Conservation (phyloP, 2,888 invertebrate species). For the Drosophila anomelani region DNA sequence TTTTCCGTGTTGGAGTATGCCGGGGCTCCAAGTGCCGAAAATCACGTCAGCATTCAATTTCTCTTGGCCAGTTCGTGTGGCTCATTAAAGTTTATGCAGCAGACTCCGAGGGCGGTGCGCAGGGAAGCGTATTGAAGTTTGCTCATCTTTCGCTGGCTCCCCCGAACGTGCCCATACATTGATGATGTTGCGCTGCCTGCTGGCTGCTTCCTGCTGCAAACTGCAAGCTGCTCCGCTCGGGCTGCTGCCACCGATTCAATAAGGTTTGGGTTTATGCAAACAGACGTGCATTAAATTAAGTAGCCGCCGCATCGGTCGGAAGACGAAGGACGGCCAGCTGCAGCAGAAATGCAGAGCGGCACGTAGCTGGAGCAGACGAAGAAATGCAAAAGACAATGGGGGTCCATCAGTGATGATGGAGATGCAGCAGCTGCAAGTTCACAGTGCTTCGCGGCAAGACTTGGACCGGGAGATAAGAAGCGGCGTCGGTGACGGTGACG, state of each 20-base stretch:
- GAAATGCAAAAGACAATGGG: slow-evolving; percentile 53
- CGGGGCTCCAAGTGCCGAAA: slow-evolving; percentile 39
- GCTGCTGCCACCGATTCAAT: slow-evolving; percentile 67
- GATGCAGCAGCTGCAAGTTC: slow-evolving; percentile 36
- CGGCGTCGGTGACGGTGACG: background rate
- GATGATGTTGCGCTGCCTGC: slow-evolving; percentile 54
- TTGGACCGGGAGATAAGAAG: background rate
- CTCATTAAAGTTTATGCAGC: slow-evolving; percentile 77
- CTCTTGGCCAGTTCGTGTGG: slow-evolving; percentile 70
- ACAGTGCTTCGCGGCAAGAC: slow-evolving; percentile 51
- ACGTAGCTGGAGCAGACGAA: slow-evolving; percentile 62
- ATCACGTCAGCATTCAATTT: slow-evolving; percentile 79
- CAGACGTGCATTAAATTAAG: slow-evolving; percentile 81
- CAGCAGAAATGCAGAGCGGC: slow-evolving; percentile 63
- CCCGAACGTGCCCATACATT: slow-evolving; percentile 81
- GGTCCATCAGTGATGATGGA: slow-evolving; percentile 37
- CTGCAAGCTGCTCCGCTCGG: slow-evolving; percentile 19
- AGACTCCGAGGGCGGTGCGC: slow-evolving; percentile 52
- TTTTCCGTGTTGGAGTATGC: slow-evolving; percentile 28
- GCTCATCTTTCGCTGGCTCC: slow-evolving; percentile 75
- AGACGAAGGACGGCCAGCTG: slow-evolving; percentile 32
- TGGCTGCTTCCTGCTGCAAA: background rate
- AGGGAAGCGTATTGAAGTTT: slow-evolving; percentile 69
- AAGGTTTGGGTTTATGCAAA: slow-evolving; percentile 80
- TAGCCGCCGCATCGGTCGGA: slow-evolving; percentile 69